phyloP scores from a whole-genome alignment of 2,113 vertebrate genomes.

The Nettapus auritus region DNA sequence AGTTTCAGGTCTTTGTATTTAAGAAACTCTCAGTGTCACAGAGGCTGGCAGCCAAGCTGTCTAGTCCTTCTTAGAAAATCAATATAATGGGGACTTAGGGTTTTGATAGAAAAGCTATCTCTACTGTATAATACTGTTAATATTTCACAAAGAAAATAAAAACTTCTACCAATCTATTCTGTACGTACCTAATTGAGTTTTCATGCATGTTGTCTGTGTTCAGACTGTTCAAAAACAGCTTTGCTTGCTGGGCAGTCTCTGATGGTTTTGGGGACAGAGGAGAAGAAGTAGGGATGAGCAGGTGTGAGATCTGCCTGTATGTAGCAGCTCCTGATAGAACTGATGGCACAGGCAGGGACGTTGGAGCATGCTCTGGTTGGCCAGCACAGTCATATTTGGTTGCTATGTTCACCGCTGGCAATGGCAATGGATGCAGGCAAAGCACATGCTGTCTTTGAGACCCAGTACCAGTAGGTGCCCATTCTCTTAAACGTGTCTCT shows the following conservation, averaged over 20 bases:
- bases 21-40: background rate
- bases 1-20: background rate
- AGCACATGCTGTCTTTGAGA: background rate
- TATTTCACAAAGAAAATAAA: background rate
- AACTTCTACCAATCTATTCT: background rate
- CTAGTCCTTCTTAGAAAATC: background rate
- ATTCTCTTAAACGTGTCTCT: background rate
- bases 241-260: background rate
- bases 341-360: too few species aligned
- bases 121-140: background rate
- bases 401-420: background rate
- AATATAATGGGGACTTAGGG: background rate
- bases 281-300: background rate
- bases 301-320: fast-evolving
- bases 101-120: background rate
- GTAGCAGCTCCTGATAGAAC: background rate
- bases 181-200: background rate
- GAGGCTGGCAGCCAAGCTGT: background rate
- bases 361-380: background rate
- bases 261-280: background rate
- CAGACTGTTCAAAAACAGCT: background rate
- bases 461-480: background rate
- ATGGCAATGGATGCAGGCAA: background rate
- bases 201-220: background rate
- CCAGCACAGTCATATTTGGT: background rate